phyloP scores from a whole-genome alignment of 2,113 vertebrate species.

The Chinchilla lanigera region DNA sequence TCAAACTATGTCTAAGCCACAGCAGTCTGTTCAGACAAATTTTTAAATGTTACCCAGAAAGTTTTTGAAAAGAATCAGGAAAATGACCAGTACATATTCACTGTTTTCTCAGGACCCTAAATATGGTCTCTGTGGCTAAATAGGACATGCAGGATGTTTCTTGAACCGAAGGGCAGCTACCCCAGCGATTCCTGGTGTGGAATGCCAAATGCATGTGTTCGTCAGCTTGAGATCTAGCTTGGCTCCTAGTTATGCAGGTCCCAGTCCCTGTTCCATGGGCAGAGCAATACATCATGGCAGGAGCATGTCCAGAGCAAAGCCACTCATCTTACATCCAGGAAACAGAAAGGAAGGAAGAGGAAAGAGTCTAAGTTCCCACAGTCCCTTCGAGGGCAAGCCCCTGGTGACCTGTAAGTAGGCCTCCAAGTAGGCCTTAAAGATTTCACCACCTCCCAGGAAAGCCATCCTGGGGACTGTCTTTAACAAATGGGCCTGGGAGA shows the following conservation, averaged over 20 bases:
- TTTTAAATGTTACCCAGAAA: conserved; percentile 22
- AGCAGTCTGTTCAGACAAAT: not conserved
- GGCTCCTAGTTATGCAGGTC: not conserved
- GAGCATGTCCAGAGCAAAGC: not conserved
- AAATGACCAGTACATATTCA: conserved; percentile 2
- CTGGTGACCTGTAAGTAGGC: not conserved
- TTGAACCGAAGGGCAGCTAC: not conserved
- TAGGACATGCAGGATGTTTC: not conserved
- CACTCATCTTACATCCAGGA: not conserved
- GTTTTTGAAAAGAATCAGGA: conserved; percentile 4
- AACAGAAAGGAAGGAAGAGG: not conserved
- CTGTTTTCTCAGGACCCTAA: not conserved
- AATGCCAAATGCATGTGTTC: not conserved
- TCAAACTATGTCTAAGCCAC: not conserved
- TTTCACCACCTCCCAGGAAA: not conserved
- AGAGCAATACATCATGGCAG: not conserved
- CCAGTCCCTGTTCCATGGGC: not conserved
- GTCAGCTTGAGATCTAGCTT: not conserved
- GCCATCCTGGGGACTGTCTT: not conserved
- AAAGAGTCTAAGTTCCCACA: not conserved
- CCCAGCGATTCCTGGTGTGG: not conserved
- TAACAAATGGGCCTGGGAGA: not conserved
- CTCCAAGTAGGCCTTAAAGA: not conserved
- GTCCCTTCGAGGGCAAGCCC: not conserved
- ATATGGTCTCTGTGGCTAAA: conserved; percentile 5